phyloP scores from a whole-genome alignment of 2,113 vertebrate species.

The Axis porcinus region DNA sequence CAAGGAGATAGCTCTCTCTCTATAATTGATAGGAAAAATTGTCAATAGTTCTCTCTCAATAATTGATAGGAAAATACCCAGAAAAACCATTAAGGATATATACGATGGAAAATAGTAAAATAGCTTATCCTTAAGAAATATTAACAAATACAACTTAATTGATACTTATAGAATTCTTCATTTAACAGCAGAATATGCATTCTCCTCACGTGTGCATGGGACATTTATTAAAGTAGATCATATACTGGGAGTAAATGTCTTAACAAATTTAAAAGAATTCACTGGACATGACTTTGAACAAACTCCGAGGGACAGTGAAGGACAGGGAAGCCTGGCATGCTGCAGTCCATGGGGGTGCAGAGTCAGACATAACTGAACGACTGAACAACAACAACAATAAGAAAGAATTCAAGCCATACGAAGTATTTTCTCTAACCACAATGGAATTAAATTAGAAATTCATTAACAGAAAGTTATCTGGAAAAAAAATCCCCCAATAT shows the following conservation, averaged over 20 bases:
- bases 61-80: background rate
- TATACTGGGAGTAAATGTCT: background rate
- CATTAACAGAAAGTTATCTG: background rate
- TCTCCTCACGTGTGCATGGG: background rate
- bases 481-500: background rate
- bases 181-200: background rate
- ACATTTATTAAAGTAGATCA: background rate
- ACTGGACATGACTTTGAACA: background rate
- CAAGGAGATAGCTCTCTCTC: background rate
- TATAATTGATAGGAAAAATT: background rate
- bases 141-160: background rate
- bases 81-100: background rate
- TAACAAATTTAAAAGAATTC: background rate
- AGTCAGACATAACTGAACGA: background rate
- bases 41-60: background rate
- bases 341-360: background rate
- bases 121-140: background rate
- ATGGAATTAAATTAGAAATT: conserved; percentile 4
- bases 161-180: background rate
- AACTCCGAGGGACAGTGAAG: background rate
- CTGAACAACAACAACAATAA: background rate
- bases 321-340: background rate
- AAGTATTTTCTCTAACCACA: background rate
- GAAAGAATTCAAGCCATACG: background rate
- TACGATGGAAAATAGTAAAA: background rate